phyloP scores from a whole-genome alignment of 2,113 vertebrate species.

The Laticauda colubrina region DNA sequence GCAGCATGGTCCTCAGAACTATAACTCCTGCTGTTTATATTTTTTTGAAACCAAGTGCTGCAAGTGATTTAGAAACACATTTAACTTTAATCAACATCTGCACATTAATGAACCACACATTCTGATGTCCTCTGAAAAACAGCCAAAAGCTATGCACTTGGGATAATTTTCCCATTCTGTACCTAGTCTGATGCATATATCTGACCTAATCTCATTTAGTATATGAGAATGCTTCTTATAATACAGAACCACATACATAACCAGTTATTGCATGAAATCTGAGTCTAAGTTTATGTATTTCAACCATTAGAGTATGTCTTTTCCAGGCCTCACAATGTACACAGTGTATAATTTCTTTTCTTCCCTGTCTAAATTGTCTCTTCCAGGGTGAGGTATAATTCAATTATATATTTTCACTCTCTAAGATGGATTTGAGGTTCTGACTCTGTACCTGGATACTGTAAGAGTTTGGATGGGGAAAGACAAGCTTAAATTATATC shows the following conservation, averaged over 20 bases:
- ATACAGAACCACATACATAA: neutral
- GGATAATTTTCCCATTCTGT: neutral
- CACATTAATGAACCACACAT: neutral
- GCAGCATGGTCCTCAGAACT: neutral
- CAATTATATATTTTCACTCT: neutral
- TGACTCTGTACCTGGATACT: neutral
- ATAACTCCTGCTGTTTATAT: neutral
- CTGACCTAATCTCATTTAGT: neutral
- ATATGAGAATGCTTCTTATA: neutral
- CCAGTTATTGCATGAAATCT: neutral
- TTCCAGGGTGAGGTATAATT: neutral
- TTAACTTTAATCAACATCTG: neutral
- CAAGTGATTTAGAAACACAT: neutral
- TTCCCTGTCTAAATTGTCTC: neutral
- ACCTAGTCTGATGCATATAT: neutral
- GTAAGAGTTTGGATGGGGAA: neutral
- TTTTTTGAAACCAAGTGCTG: neutral
- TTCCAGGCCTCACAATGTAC: neutral
- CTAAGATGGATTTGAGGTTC: neutral
- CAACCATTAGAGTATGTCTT: neutral
- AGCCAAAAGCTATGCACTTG: neutral
- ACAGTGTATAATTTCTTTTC: neutral
- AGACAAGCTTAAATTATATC: neutral
- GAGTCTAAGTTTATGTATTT: neutral
- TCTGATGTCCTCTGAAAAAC: neutral